These are phyloP conservation scores for Drosophila lutescens DNA, from an alignment of 2,888 invertebrate genomes.

Conservation along the genomic window DNA sequence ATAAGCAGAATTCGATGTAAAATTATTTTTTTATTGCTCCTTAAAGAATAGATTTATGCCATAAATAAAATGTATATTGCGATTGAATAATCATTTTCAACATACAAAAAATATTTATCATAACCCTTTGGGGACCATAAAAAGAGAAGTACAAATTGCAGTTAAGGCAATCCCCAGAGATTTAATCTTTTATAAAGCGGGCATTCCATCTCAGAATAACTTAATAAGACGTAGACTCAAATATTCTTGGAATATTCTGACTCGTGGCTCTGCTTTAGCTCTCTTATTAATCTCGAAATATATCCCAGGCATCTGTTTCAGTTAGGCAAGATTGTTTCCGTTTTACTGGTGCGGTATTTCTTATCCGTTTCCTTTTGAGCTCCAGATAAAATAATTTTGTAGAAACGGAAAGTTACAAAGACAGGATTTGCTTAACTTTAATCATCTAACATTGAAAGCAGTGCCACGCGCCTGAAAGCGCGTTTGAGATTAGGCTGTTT, in stretches of 20 bases:
- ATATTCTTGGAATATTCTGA: neutral
- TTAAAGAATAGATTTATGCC: neutral
- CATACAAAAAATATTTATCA: slow-evolving; percentile 5
- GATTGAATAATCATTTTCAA: slow-evolving; percentile 1
- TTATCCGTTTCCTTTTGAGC: slow-evolving; percentile 13
- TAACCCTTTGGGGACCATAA: slow-evolving; percentile 13
- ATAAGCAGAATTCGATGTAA: neutral
- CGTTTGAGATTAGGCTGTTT: neutral
- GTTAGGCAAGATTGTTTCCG: slow-evolving; percentile 19
- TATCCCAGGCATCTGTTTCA: slow-evolving; percentile 51
- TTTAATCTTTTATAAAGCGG: slow-evolving; percentile 5
- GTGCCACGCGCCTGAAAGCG: too few species aligned
- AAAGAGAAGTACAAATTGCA: neutral
- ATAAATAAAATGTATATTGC: neutral
- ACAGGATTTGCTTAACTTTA: neutral
- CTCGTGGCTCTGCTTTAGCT: neutral
- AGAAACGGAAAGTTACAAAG: neutral
- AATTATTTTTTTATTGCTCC: neutral
- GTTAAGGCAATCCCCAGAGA: slow-evolving; percentile 19
- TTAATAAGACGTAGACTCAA: slow-evolving; percentile 2
- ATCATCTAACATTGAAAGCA: neutral
- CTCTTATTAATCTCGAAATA: slow-evolving; percentile 28
- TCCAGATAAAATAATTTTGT: slow-evolving; percentile 4
- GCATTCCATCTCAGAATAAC: slow-evolving; percentile 3
- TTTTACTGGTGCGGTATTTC: neutral